Base-by-base conservation (phyloP, 2,797 vertebrate species). In the Anguilla megastoma region DNA sequence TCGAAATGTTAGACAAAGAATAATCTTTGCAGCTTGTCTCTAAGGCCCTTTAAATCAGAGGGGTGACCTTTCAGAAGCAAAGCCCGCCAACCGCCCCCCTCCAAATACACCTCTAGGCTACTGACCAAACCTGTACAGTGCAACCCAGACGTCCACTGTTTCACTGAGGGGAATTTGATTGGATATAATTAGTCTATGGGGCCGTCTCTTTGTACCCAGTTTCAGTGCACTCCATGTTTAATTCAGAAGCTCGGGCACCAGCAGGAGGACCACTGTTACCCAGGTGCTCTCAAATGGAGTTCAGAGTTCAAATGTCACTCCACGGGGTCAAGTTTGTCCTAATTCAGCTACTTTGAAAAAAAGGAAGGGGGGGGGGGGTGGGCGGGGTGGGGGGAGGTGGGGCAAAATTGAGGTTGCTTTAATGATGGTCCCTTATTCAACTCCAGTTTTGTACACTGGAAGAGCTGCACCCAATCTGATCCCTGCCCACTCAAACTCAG, bases 121-220 rank as follows among this genome's bases (percentile, higher is more conserved):
- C 27, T 48, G 30, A 52, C 54, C 9, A 21, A 18, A 56, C 33
- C 52, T 87, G 50, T 41, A 8, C 74, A 36, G 1, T 36, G 74
- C 33, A 79, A 56, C 12, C 12, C 10, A 80, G 18, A 58, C 74
- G 24, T 69, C 74, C 74, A 12, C 69, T 76, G 56, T 52, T 30
- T 89, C 66, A 85, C 66, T 89, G 87, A 88, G 71, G 89, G 88
- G 90, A 87, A 86, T 89, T 90, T 89, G 87, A 74, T 83, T 83
- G 87, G 87, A 89, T 90, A 88, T 93, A 91, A 94, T 93, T 93
- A 93, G 89, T 91, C 91, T 91, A 86, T 86, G 88, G 92, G 88
- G 91, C 89, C 87, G 56, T 54, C 86, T 88, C 86, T 90, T 14
- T 58, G 88, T 89, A 86, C 84, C 84, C 30, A 85, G 84, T 86